A percentile compares a stretch with the other conserved stretches of the same genome.
Conservation (phyloP, 2,797 vertebrate genomes). For the Darevskia mixta region DNA sequence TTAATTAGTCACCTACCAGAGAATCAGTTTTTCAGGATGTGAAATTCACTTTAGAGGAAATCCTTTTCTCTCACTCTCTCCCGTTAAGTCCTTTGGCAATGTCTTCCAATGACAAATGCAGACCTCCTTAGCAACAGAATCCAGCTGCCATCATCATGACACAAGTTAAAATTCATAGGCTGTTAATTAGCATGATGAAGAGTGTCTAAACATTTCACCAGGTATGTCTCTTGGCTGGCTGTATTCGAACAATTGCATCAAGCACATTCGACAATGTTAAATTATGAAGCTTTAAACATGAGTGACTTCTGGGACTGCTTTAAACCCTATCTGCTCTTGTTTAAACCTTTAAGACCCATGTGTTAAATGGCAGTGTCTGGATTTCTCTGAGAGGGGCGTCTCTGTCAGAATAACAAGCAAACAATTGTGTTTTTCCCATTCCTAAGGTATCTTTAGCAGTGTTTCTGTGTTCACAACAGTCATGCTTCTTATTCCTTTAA, state of each 20-base stretch:
- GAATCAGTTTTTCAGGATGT: constrained; percentile 54
- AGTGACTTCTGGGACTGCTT: constrained; percentile 70
- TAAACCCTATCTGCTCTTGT: constrained; percentile 70
- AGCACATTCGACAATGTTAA: constrained; percentile 57
- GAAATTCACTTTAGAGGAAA: constrained; percentile 47
- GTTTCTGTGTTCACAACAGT: constrained; percentile 60
- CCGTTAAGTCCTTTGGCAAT: constrained; percentile 59
- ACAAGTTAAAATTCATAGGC: constrained; percentile 75
- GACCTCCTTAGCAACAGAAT: constrained; percentile 47
- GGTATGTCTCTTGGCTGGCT: constrained; percentile 65
- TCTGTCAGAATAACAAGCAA: not conserved
- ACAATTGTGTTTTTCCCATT: not conserved
- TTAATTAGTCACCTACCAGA: constrained; percentile 44
- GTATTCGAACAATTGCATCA: constrained; percentile 58
- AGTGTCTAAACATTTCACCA: constrained; percentile 74
- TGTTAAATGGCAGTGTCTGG: not conserved
- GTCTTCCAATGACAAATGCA: constrained; percentile 66
- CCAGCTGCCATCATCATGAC: constrained; percentile 63
- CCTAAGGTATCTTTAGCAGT: constrained; percentile 53
- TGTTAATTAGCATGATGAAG: constrained; percentile 76
- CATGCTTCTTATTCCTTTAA: constrained; percentile 68
- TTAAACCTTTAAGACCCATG: constrained; percentile 62
- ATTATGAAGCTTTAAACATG: constrained; percentile 71
- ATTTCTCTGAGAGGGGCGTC: not conserved
- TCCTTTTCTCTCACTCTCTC: not conserved